phyloP scores from a whole-genome alignment of 2,888 invertebrate genomes.

The Cenopis cana region DNA sequence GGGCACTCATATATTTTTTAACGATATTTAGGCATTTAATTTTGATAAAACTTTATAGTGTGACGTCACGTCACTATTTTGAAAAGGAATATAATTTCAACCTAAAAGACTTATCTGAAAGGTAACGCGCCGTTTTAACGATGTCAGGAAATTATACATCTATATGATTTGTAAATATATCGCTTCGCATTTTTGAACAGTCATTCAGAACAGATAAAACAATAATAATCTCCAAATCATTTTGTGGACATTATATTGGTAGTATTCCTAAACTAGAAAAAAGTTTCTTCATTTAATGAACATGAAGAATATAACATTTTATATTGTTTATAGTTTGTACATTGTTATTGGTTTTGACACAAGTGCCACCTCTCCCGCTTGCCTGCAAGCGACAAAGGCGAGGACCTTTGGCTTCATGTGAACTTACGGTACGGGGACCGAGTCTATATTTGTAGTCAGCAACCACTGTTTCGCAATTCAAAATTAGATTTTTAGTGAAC shows the following conservation, averaged over 20 bases:
- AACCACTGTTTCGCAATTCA: not conserved
- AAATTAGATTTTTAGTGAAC: not conserved
- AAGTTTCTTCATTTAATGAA: not conserved
- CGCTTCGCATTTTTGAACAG: not conserved
- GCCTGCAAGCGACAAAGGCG: constrained; percentile 9
- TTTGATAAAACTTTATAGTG: too few relatives aligned
- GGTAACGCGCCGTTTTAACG: too few relatives aligned
- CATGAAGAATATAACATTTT: not conserved
- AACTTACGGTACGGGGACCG: not conserved
- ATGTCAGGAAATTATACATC: too few relatives aligned
- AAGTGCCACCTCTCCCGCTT: not conserved
- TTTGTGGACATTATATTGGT: not conserved
- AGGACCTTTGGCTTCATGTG: constrained; percentile 19
- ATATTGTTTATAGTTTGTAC: not conserved
- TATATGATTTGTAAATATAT: not conserved
- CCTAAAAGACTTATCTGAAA: too few relatives aligned
- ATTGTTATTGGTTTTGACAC: not conserved
- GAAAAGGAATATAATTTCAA: too few relatives aligned
- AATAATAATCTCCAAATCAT: not conserved
- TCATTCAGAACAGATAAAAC: not conserved
- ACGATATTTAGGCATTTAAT: not conserved
- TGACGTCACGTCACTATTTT: not conserved
- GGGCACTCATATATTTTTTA: not conserved
- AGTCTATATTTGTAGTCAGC: constrained; percentile 4
- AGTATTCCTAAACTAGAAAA: not conserved